These are phyloP conservation scores for Chelonoidis abingdonii DNA, from an alignment of 2,113 vertebrate species.

Conservation along the genomic window DNA sequence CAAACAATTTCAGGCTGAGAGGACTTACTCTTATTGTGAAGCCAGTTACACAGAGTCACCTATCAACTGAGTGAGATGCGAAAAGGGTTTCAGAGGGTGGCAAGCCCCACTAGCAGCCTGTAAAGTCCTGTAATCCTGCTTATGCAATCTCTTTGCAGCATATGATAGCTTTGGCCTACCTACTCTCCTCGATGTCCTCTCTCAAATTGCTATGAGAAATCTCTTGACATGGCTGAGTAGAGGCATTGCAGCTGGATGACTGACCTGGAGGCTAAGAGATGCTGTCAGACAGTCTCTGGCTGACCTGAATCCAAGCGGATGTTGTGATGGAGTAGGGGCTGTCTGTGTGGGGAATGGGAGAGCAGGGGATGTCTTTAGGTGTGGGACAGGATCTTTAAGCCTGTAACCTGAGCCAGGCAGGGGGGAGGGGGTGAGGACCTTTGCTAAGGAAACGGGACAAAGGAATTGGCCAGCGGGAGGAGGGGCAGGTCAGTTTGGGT, in stretches of 20 bases:
- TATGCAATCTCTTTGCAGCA: background rate
- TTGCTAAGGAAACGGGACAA: too few species aligned
- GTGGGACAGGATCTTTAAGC: too few species aligned
- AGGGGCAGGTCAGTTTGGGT: too few species aligned
- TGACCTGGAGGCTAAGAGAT: rapidly evolving
- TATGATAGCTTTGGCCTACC: background rate
- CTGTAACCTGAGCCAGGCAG: too few species aligned
- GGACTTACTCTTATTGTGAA: background rate
- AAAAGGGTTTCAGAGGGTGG: background rate
- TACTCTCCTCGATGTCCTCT: background rate
- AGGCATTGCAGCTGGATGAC: background rate
- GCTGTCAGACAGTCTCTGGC: background rate
- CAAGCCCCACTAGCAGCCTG: background rate
- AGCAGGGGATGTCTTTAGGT: too few species aligned
- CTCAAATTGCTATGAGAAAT: background rate
- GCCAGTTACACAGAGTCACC: background rate
- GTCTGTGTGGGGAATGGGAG: too few species aligned
- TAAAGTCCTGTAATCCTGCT: background rate
- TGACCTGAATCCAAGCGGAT: background rate
- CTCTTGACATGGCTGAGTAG: background rate
- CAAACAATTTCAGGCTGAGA: slow-evolving; percentile 5
- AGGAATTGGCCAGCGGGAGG: too few species aligned
- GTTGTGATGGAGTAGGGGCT: too few species aligned
- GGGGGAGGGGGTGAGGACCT: too few species aligned
- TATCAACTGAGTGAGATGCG: background rate